Conservation (phyloP, 2,888 invertebrate species). For the Rhorus exstirpatorius region DNA sequence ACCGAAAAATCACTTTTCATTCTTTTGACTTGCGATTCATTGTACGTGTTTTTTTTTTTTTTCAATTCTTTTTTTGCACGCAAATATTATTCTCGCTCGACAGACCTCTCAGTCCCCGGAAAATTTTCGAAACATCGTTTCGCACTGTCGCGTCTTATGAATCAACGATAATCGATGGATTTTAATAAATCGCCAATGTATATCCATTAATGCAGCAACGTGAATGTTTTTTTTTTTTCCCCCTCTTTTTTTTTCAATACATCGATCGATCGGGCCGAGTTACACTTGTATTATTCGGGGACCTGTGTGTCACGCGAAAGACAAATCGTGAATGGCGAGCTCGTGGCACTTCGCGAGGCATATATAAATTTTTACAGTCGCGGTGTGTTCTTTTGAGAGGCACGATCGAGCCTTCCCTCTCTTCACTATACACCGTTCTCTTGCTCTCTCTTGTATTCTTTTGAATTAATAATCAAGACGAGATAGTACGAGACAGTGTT, state of each 20-base stretch:
- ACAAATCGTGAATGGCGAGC: conserved; percentile 62
- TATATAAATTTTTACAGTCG: conserved; percentile 64
- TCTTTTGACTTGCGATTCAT: not conserved
- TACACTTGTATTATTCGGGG: conserved; percentile 1
- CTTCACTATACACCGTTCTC: conserved; percentile 18
- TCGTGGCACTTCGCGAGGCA: conserved; percentile 49
- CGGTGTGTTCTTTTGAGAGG: conserved; percentile 60
- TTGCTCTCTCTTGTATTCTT: conserved; percentile 14
- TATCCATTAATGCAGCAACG: conserved; percentile 9
- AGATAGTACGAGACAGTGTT: conserved; percentile 19
- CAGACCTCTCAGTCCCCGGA: conserved; percentile 45
- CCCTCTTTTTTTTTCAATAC: not conserved
- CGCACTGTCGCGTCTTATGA: not conserved
- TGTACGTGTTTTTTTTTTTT: not conserved
- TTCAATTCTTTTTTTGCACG: too few relatives aligned
- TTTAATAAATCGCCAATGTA: not conserved
- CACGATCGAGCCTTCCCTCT: conserved; percentile 60
- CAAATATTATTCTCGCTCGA: not conserved
- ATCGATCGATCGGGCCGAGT: not conserved
- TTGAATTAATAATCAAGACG: conserved; percentile 30
- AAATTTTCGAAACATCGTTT: conserved; percentile 28
- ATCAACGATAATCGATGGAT: not conserved
- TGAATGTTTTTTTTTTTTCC: not conserved
- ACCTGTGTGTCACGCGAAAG: conserved; percentile 56
- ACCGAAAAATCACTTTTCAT: conserved; percentile 1